Evolutionary conservation across 2,113 vertebrate genomes (phyloP).

Genomic region (Montifringilla adamsi): DNA sequence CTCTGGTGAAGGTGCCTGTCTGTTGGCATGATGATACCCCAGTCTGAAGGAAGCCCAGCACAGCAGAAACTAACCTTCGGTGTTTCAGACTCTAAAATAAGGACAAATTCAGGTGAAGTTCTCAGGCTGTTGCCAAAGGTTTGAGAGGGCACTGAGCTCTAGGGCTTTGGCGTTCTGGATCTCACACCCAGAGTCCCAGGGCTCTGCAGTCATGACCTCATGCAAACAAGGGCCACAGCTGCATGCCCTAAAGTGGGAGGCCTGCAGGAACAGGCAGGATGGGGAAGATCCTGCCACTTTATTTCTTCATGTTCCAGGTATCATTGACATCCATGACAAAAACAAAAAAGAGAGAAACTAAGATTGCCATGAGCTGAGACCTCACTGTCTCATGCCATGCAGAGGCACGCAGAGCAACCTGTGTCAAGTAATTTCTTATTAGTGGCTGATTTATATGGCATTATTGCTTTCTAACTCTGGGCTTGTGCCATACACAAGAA

Average conservation of each 20-base stretch:
- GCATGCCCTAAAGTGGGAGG: neutral
- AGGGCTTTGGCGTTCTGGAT: neutral
- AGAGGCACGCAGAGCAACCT: neutral
- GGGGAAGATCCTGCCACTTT: neutral
- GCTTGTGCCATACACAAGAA: neutral
- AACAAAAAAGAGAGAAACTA: neutral
- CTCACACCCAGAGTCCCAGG: fast-evolving
- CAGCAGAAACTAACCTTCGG: neutral
- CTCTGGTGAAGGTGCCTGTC: neutral
- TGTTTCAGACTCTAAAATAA: neutral
- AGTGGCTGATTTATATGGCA: neutral
- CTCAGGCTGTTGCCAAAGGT: neutral
- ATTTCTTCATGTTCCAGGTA: neutral
- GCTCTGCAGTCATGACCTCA: neutral
- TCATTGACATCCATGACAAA: neutral
- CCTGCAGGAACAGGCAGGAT: fast-evolving
- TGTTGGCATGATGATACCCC: neutral
- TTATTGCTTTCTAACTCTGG: neutral
- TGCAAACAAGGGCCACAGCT: neutral
- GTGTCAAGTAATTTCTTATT: neutral
- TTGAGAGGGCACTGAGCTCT: neutral
- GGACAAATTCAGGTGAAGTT: neutral
- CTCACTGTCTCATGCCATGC: neutral
- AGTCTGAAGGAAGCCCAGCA: neutral
- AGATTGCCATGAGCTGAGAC: neutral